Evolutionary conservation across 2,797 vertebrate species (phyloP).

Genomic region (Hirundo rustica): DNA sequence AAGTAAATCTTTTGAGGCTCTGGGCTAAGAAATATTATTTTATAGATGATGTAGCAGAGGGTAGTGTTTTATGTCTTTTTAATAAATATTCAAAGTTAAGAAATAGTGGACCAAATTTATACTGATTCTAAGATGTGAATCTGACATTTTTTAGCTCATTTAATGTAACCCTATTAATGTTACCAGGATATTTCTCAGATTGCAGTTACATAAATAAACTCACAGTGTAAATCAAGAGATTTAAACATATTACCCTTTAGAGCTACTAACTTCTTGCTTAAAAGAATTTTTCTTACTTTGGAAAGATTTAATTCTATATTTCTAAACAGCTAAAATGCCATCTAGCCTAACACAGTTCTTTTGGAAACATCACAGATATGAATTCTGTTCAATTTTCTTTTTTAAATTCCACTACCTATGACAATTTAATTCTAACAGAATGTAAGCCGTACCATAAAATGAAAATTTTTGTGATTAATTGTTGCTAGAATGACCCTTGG

Average conservation of each 20-base stretch:
- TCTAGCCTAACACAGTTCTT: not conserved
- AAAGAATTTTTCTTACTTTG: not conserved
- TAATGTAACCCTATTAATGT: not conserved
- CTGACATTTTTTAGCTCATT: not conserved
- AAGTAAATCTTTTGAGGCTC: not conserved
- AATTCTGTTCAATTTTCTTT: not conserved
- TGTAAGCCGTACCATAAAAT: not conserved
- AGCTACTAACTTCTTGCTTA: not conserved
- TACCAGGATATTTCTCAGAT: not conserved
- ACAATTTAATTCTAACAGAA: not conserved
- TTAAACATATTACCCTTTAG: not conserved
- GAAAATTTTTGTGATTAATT: not conserved
- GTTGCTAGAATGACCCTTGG: not conserved
- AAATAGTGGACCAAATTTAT: not conserved
- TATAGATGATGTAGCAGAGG: not conserved
- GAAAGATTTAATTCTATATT: not conserved
- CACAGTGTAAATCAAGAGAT: not conserved
- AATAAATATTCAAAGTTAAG: not conserved
- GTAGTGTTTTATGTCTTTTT: not conserved
- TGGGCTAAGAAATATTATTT: not conserved
- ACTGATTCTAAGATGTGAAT: not conserved
- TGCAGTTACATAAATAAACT: not conserved
- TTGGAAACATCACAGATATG: not conserved
- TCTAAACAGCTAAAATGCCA: not conserved
- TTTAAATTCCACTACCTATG: not conserved